phyloP scores from a whole-genome alignment of 2,888 invertebrate species.

The Orthosia gracilis region DNA sequence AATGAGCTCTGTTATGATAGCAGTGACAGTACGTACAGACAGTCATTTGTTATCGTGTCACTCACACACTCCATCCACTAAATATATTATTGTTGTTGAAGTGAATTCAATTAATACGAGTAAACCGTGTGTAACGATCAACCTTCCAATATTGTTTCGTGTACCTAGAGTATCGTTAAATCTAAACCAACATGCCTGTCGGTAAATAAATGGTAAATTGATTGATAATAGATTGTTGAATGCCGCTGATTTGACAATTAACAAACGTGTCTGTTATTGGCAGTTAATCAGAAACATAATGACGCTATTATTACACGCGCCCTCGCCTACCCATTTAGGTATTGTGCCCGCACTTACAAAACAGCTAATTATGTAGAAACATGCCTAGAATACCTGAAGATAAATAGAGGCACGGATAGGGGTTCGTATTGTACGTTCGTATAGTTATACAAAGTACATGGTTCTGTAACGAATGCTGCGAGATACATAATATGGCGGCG shows the following conservation, averaged over 20 bases:
- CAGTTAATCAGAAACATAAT: conserved; percentile 28
- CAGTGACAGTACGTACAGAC: conserved; percentile 10
- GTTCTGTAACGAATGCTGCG: neutral
- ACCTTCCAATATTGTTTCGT: conserved; percentile 4
- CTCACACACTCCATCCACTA: conserved; percentile 25
- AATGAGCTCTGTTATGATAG: conserved; percentile 20
- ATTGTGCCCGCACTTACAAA: conserved; percentile 17
- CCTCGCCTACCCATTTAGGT: neutral
- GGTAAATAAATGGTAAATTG: conserved; percentile 1
- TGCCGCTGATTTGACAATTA: conserved; percentile 36
- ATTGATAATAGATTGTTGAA: conserved; percentile 29
- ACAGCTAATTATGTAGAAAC: conserved; percentile 14
- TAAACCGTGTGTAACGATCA: conserved; percentile 20
- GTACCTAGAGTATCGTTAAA: conserved; percentile 13
- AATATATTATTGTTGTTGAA: conserved; percentile 38
- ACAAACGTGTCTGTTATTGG: conserved; percentile 35
- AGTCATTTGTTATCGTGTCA: conserved; percentile 19
- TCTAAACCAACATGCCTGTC: conserved; percentile 17
- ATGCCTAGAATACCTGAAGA: conserved; percentile 24
- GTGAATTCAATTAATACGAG: conserved; percentile 51
- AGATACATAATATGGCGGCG: conserved; percentile 9
- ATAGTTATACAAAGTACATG: neutral
- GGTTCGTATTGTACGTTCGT: neutral
- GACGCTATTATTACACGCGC: conserved; percentile 30
- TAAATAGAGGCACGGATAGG: conserved; percentile 16